Evolutionary conservation across 2,113 vertebrate genomes (phyloP), one percentile per base, ranked within the genome.

Genomic region (Thermophis baileyi): DNA sequence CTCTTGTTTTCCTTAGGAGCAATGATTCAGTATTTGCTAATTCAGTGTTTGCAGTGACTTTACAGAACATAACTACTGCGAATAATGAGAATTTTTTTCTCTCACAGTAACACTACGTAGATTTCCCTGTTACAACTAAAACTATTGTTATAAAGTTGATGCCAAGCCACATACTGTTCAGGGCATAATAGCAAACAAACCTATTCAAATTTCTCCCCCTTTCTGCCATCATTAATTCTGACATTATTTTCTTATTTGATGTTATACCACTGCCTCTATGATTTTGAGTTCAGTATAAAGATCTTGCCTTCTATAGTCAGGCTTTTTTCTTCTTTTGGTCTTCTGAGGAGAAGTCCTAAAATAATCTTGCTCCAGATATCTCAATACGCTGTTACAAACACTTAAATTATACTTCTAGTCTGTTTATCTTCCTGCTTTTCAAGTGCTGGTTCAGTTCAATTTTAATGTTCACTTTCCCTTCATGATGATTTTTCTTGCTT

Each of bases 241-340:
- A 8, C 44, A 20, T 16, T 50, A 30, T 49, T 88, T 85, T 54
- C 30, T 69, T 87, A 40, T 57, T 60, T 60, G 14, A n/a, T 47
- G 44, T 47, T 90, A 87, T 87, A 1, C 50, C 11, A 1, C 60
- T 63, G 60, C 27, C 27, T 63, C 27, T 12, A 11, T 63, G 60
- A 14, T 57, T 63, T 63, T 30, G 60, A 69, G 3, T 69, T 69
- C 30, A n/a, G 69, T 12, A 91, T 53, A 95, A 94, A 50, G 53
- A 53, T 44, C 51, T 91, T 40, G 24, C 6, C 54, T 54, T 91
- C 20, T 60, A 86, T 63, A 93, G 18, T 93, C 87, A 87, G 91
- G 85, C 57, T 60, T 94, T 54, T 46, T 25, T 93, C 92, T 0
- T 89, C 92, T 0, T 90, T 93, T 94, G 94, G 40, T 95, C 27